Base-by-base conservation (phyloP, 1,140 invertebrate genomes). In the Varroa destructor region DNA sequence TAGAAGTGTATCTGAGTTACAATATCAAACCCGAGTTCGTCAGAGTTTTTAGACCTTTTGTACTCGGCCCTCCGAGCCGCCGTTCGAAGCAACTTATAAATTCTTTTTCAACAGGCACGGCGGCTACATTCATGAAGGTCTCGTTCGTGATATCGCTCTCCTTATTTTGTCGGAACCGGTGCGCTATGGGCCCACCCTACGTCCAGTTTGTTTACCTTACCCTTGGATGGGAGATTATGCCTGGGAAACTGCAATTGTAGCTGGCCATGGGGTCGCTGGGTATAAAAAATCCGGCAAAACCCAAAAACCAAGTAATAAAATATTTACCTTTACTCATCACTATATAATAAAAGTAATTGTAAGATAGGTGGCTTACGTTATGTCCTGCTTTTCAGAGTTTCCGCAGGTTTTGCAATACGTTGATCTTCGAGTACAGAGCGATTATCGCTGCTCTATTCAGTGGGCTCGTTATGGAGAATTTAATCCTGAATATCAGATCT, bases 171-270 rank as follows among this genome's bases (percentile, higher is more conserved):
- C 61, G 8, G 46, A 67, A 67, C 61, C 61, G 3, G 61, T 67
- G 61, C 61, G 61, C 14, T 67, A 67, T 37, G 61, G 61, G 40
- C 14, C 61, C 10, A 25, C 61, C 1, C 8, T 67, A 14, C 40
- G 61, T 14, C 61, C 61, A 1, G 61, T 67, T 12, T 67, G 61
- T 8, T 37, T 67, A 14, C 61, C 61, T 2, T 12, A 67, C 5
- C 61, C 61, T n/a, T 37, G 61, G 37, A 67, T 67, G 61, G 61
- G 61, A 2, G 61, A 67, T 8, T 67, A 67, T 46, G 61, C 61
- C 12, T 67, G 61, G 61, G 61, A 67, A 40, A 40, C 40, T 12
- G 61, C 61, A 12, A 46, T 67, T 46, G 61, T 67, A 67, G 61
- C 61, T 1, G 61, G 61, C 12, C 61, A 67, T 67, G 61, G 61